Base-by-base conservation (phyloP, 1,140 invertebrate genomes). In the Camponotus vicinus region DNA sequence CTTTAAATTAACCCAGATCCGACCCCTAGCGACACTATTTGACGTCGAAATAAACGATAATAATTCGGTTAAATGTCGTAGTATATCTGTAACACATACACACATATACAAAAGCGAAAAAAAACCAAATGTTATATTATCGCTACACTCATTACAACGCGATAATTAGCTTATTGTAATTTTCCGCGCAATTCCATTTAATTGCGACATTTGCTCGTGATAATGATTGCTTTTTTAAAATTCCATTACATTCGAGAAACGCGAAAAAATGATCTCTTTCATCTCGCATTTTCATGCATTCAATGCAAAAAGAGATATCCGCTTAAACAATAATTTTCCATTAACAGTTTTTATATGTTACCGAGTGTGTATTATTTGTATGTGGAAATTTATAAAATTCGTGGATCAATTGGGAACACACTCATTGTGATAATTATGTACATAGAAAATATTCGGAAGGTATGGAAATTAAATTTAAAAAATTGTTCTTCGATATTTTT, bases 1-100 rank as follows among this genome's bases (percentile, higher is more conserved):
- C 86, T 89, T 80, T 69, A 87, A 91, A 92, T 92, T 92, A 92
- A 92, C 88, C 90, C 78, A 92, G 83, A 89, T 92, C 86, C 84
- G 88, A 88, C 83, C 87, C 77, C 27, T 57, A 85, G 66, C 66
- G 13, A 49, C 42, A 40, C 49, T 75, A 59, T 11, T 1, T 13
- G 37, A 83, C 69, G 18, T 2, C 7, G 7, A 76, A 76, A 42
- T 45, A 71, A 80, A 90, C 63, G 66, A 86, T 59, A 79, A 78
- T 92, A 92, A 92, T 88, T 91, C 76, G 61, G 63, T 88, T 80
- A 73, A 64, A 45, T 40, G 15, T 64, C 9, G 7, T 15, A 7
- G 1, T 7, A n/a, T 79, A 2, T 69, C 32, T 37, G 15, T 2
- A 15, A 15, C 6, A 45, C 2, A 11, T 9, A 45, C 42, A 42